Base-by-base conservation (phyloP, 2,888 invertebrate genomes). In the Masnerella sp. region DNA sequence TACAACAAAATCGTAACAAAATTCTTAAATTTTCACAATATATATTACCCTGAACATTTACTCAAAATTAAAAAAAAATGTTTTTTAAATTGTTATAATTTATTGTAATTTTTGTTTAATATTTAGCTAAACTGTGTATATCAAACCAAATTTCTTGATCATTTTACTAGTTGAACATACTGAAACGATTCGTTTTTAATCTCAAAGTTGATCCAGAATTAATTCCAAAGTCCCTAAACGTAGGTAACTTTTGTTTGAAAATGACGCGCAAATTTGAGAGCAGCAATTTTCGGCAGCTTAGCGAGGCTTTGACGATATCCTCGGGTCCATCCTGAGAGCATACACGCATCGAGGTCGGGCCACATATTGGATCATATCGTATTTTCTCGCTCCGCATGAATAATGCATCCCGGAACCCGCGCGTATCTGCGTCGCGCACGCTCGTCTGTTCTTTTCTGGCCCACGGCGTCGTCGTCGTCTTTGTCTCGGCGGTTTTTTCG, bases 301-400 rank as follows among this genome's bases (percentile, higher is more conserved):
- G 83, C 75, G 71, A 70, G 78, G 79, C 67, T 78, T 77, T 72
- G 51, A 47, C 42, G 67, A 69, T 70, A 64, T 77, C 67, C 74
- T 72, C 64, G 70, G 75, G 77, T 77, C 70, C 71, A 59, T 78
- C 78, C 76, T 42, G 30, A 74, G 72, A 74, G 75, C 62, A 77
- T 71, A 77, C 77, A 47, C 65, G 42, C 65, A 47, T 20, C 47
- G 54, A 77, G 80, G 76, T 56, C 78, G 79, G 70, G 80, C 78
- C 85, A 86, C 87, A 87, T 87, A 87, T 87, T 87, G 87, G 87
- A 87, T 86, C 86, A 87, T 86, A 85, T 85, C 87, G 85, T 85
- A 86, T 87, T 85, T 86, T 83, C 84, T 85, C 83, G 78, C 81
- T 79, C 80, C 81, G 81, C 81, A 87, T 87, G 87, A 87, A 87